Evolutionary conservation across 2,797 vertebrate species (phyloP), one percentile per base, ranked within the genome.

Genomic region (Taenioides sp.): DNA sequence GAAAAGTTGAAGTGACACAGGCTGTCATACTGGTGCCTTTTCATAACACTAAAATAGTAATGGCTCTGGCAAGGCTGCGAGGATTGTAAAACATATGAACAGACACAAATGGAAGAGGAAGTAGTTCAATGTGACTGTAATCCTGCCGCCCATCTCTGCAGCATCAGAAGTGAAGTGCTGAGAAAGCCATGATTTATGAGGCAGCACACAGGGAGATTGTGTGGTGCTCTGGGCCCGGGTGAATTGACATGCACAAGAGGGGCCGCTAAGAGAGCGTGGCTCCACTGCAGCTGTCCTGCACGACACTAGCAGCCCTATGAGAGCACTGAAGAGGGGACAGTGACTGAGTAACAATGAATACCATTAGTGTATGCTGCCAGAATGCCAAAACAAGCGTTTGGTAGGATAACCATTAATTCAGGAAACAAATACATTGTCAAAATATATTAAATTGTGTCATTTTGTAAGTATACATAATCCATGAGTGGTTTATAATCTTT

Each of bases 181-280:
- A 84, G 85, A 83, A 89, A 87, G 86, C 72, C 78, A 74, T 86
- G 88, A 92, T 92, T 93, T 90, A 92, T 60, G 81, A 89, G 83
- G 81, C 75, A 81, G 82, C 91, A 93, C 89, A 93, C 90, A 91
- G 85, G 80, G 88, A 88, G 89, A 91, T 85, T 93, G 92, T 93
- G 86, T 81, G 74, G 73, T 69, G 74, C 74, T 87, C 79, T 65
- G 5, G 69, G 66, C 80, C 67, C 54, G 79, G 65, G 70, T 84
- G 85, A 92, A 93, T 94, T 93, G 89, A 92, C 89, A 92, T 91
- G 88, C 91, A 90, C 43, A 59, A 84, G 83, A 88, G 90, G 81
- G 79, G 77, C 76, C 37, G 82, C 76, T 60, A 76, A 72, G 80
- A 88, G 89, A 91, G 90, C 66, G 57, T 66, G 72, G 76, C 87